Percentiles rank a stretch among this genome's conserved stretches.
phyloP scores from a whole-genome alignment of 2,888 invertebrate species.

The Macaria liturata region DNA sequence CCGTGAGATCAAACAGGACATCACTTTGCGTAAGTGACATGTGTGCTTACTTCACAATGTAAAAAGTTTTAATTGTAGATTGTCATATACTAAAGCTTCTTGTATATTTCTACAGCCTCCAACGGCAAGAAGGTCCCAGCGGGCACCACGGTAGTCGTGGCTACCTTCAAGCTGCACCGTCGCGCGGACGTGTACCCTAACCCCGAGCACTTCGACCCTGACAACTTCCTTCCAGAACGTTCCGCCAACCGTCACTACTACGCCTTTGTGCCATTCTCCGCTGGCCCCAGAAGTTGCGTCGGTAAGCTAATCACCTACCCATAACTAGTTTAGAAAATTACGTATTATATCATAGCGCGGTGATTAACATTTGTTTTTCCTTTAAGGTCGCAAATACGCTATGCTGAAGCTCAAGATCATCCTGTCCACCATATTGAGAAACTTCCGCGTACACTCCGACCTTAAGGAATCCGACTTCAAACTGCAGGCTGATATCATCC shows the following conservation, averaged over 20 bases:
- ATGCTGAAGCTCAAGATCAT: slow-evolving; percentile 91
- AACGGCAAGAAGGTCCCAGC: slow-evolving; percentile 86
- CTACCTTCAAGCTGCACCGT: slow-evolving; percentile 87
- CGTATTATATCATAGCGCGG: slow-evolving; percentile 7
- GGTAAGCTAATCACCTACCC: slow-evolving; percentile 74
- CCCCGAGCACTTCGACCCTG: slow-evolving; percentile 91
- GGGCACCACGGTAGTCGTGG: slow-evolving; percentile 87
- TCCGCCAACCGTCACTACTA: slow-evolving; percentile 91
- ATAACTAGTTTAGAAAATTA: slow-evolving; percentile 2
- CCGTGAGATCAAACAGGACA: slow-evolving; percentile 87
- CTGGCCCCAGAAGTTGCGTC: slow-evolving; percentile 91
- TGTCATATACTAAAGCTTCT: too few relatives aligned
- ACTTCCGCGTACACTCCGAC: slow-evolving; percentile 88
- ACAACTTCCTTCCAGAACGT: slow-evolving; percentile 92
- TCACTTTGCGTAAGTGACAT: slow-evolving; percentile 85
- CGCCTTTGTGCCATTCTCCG: slow-evolving; percentile 92
- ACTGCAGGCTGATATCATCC: slow-evolving; percentile 89
- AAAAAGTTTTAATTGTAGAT: not conserved
- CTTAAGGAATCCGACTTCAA: slow-evolving; percentile 87
- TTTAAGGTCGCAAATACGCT: slow-evolving; percentile 89
- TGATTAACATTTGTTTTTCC: slow-evolving; percentile 17
- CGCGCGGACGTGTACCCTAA: slow-evolving; percentile 89
- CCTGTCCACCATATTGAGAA: slow-evolving; percentile 88
- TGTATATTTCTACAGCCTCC: slow-evolving; percentile 70
- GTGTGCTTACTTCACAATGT: not conserved